Conservation (phyloP, 2,888 invertebrate species). For the Thera obeliscata region DNA sequence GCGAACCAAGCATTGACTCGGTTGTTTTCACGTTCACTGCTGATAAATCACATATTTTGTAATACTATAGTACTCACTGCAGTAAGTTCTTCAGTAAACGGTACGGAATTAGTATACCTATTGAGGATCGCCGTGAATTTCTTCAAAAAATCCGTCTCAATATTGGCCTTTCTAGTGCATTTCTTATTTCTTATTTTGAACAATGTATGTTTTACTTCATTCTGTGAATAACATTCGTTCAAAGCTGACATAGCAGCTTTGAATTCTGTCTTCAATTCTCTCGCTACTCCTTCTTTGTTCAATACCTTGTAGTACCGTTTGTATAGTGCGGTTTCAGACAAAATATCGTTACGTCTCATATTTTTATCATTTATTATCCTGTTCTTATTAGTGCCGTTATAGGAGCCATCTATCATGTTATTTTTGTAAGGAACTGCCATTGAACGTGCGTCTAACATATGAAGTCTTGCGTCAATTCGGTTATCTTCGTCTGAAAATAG, state of each 20-base stretch:
- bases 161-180: background rate
- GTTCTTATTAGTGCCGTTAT: background rate
- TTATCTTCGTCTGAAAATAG: constrained; percentile 28
- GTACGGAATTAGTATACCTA: constrained; percentile 46
- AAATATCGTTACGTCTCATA: background rate
- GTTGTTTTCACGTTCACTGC: no score
- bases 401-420: background rate
- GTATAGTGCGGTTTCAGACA: background rate
- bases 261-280: constrained; percentile 31
- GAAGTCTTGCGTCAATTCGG: background rate
- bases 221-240: constrained; percentile 8
- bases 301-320: constrained; percentile 39
- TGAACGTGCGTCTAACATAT: background rate
- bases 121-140: constrained; percentile 57
- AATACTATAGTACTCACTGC: constrained; percentile 44
- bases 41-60: no score
- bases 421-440: background rate
- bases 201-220: constrained; percentile 5
- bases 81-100: constrained; percentile 58
- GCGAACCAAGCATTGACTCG: no score
- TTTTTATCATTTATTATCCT: background rate
- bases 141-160: constrained; percentile 43
- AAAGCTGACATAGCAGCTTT: background rate
- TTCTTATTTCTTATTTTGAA: background rate
- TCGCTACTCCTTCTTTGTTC: constrained; percentile 31